phyloP scores from a whole-genome alignment of 2,797 vertebrate species.

The Streptopelia turtur region DNA sequence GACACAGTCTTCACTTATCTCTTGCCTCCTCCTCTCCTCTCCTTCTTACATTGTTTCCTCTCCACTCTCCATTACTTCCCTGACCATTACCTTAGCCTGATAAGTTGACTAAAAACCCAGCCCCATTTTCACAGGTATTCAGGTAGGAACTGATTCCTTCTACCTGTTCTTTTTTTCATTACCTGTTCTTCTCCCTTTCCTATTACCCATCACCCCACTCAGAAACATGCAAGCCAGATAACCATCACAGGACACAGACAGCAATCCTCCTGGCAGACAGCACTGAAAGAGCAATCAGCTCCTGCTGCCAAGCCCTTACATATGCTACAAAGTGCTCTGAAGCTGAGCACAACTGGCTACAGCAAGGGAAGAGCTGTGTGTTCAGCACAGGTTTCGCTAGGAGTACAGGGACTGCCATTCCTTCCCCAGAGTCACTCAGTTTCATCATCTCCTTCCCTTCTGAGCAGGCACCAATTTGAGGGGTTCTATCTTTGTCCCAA shows the following conservation, averaged over 20 bases:
- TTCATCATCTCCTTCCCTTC: neutral
- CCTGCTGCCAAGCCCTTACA: neutral
- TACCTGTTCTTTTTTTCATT: neutral
- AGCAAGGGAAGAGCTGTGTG: neutral
- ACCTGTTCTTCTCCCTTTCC: neutral
- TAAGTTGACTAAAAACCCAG: neutral
- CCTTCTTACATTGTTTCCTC: neutral
- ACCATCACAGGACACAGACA: neutral
- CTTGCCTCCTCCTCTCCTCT: neutral
- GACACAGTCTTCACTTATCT: neutral
- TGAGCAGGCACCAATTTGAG: rapidly evolving
- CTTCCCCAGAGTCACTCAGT: neutral
- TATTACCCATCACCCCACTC: neutral
- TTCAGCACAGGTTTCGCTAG: neutral
- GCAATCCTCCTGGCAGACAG: neutral
- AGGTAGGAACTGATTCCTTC: neutral
- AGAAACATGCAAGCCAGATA: slow-evolving; percentile 2
- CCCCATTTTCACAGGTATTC: neutral
- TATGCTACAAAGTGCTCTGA: neutral
- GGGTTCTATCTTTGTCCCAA: neutral
- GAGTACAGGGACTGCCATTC: neutral
- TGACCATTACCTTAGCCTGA: neutral
- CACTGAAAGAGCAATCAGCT: neutral
- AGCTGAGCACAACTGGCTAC: neutral
- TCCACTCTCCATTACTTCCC: neutral